Base-by-base conservation (phyloP, 2,888 invertebrate genomes). In the Caenorhabditis macrosperma region DNA sequence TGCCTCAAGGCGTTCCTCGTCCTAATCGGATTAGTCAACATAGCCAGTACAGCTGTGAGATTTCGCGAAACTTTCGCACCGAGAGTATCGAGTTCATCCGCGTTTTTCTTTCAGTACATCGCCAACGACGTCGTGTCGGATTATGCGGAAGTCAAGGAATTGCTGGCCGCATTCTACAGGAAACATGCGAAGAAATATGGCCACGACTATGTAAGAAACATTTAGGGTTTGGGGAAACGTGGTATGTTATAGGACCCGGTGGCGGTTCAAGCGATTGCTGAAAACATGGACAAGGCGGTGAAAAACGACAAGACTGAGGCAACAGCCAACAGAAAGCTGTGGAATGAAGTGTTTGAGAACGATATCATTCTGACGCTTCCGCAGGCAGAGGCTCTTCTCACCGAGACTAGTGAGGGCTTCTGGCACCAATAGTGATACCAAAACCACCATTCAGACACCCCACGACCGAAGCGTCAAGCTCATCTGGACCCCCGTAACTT, bases 291-390 rank as follows among this genome's bases (percentile, higher is more conserved):
- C 33, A 66, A 77, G 17, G 57, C 76, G 46, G 41, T 72, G 1
- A 74, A 67, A n/a, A 46, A 86, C 55, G 88, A 89, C 46, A 88
- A 87, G 54, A 89, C 88, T 22, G 89, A 89, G 69, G 89, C 88
- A 15, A 83, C 82, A 6, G 82, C 85, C 20, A 89, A 89, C 35
- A 79, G 85, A 28, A 82, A 84, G 46, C 48, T 85, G 38, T 85
- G 85, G 83, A 82, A 82, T 35, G 88, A 89, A 24, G 81, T 89
- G 7, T 89, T 89, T 59, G 89, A 89, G 61, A 87, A 89, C 66
- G 88, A 89, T 74, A 89, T 89, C 48, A 80, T 89, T 26, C 64
- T 89, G 30, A 89, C 87, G 3, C 74, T 89, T 2, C 84, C 82
- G 20, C 89, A 89, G 57, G 89, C 89, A 4, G 82, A 88, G 60